Percentiles rank a stretch among this genome's conserved stretches.
Evolutionary conservation across 2,797 vertebrate genomes (phyloP).

Genomic region (Microchirus variegatus): DNA sequence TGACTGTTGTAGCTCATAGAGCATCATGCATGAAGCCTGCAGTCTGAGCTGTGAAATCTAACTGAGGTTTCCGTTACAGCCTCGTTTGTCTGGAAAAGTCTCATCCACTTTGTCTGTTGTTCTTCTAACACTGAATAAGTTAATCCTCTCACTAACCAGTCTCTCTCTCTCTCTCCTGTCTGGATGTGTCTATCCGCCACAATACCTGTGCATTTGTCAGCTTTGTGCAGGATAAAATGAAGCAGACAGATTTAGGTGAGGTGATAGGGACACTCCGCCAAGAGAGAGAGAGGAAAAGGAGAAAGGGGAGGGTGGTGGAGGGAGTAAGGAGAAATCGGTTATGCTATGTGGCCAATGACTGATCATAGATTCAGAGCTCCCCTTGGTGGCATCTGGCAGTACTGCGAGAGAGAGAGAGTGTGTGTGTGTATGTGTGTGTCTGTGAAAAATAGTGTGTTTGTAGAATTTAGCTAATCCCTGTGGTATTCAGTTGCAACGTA

Average conservation of each 20-base stretch:
- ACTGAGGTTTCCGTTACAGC: slow-evolving; percentile 23
- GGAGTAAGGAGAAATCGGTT: not conserved
- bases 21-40: slow-evolving; percentile 9
- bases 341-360: not conserved
- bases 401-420: slow-evolving; percentile 39
- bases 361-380: slow-evolving; percentile 72
- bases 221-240: slow-evolving; percentile 71
- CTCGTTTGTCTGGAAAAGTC: slow-evolving; percentile 27
- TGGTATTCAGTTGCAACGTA: slow-evolving; percentile 54
- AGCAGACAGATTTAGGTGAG: slow-evolving; percentile 74
- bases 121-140: slow-evolving; percentile 37
- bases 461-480: slow-evolving; percentile 40
- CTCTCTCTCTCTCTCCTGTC: slow-evolving; percentile 3
- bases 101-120: slow-evolving; percentile 35
- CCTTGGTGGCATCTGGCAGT: slow-evolving; percentile 53
- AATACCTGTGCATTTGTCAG: slow-evolving; percentile 68
- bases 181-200: slow-evolving; percentile 42
- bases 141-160: slow-evolving; percentile 20
- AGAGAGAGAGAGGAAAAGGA: slow-evolving; percentile 11
- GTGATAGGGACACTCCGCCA: slow-evolving; percentile 58
- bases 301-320: not conserved
- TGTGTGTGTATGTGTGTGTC: not conserved
- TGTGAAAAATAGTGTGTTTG: not conserved
- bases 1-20: not conserved
- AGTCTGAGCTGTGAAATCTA: slow-evolving; percentile 1